These are phyloP conservation scores for Pinna nobilis DNA, from an alignment of 1,140 invertebrate genomes.

Conservation along the genomic window DNA sequence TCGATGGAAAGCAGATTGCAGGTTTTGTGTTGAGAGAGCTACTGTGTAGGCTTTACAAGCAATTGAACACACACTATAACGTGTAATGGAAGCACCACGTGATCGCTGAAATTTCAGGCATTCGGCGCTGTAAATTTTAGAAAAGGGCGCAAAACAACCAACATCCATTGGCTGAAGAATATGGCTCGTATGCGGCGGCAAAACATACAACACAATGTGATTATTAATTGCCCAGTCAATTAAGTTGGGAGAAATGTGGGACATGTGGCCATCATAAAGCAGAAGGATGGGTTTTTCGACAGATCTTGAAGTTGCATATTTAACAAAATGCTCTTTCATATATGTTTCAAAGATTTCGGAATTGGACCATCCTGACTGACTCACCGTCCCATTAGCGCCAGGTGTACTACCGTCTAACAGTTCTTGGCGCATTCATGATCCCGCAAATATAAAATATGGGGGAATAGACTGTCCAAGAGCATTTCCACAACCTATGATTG, in stretches of 20 bases:
- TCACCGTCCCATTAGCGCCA: conserved; percentile 18
- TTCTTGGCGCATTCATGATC: background rate
- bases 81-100: background rate
- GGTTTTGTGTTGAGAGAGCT: conserved; percentile 17
- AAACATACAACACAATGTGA: conserved; percentile 12
- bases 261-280: conserved; percentile 27
- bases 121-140: conserved; percentile 8
- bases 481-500: conserved; percentile 25
- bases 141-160: conserved; percentile 19
- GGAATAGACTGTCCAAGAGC: background rate
- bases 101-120: conserved; percentile 12
- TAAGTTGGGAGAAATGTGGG: background rate
- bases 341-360: conserved; percentile 10
- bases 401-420: conserved; percentile 18
- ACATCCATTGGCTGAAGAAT: conserved; percentile 24
- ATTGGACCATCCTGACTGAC: conserved; percentile 25
- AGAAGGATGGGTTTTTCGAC: conserved; percentile 10
- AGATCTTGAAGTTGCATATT: conserved; percentile 19
- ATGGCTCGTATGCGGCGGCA: conserved; percentile 23
- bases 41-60: conserved; percentile 27
- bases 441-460: conserved; percentile 21
- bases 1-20: conserved; percentile 12
- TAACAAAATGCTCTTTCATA: conserved; percentile 25
- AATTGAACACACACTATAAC: conserved; percentile 31
- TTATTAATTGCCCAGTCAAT: conserved; percentile 13